Evolutionary conservation across 1,140 invertebrate genomes (phyloP), one percentile per base, ranked within the genome.

Genomic region (Calosoma granatense): DNA sequence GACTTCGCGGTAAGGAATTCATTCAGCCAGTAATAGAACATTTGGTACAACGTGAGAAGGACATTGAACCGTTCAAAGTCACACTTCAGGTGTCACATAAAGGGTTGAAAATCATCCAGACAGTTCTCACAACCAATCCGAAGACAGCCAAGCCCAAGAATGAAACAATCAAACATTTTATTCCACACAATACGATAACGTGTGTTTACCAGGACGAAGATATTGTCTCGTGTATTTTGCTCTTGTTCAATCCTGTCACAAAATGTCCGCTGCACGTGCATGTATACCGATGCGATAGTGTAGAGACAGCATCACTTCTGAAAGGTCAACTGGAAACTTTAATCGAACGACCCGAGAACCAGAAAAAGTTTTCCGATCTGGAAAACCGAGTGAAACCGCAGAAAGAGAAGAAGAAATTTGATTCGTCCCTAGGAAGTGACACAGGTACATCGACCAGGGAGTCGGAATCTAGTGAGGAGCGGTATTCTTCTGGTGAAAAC

Each of bases 211-310:
- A 88, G 68, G 82, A 90, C 51, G 90, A 91, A 54, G 93, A 96
- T 69, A 82, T 95, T 17, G 91, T 96, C n/a, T 88, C 89, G 11
- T 90, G 88, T 58, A 90, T 94, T 30, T 76, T 96, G 51, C 75
- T 95, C 22, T 79, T 95, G 6, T 93, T 91, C 66, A 95, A 95
- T 76, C 92, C 94, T 0, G 83, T 91, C 22, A 97, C 93, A 0
- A 87, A 91, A 59, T 84, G 82, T 61, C 81, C 81, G 0, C 81
- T 94, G 2, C 94, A 97, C 70, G 91, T 97, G 1, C 94, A 97
- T 68, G 93, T 91, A 22, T 97, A 97, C 75, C 83, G 88, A 72
- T 98, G 94, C 72, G 94, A 97, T 71, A 93, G 91, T 12, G 84
- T 93, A 17, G 87, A 94, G 65, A 98, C 94, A 3, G 94, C 95